A percentile compares a stretch with the other conserved stretches of the same genome.
These are phyloP conservation scores for Colistium nudipinnis DNA, from an alignment of 2,113 vertebrate genomes.

Conservation along the genomic window DNA sequence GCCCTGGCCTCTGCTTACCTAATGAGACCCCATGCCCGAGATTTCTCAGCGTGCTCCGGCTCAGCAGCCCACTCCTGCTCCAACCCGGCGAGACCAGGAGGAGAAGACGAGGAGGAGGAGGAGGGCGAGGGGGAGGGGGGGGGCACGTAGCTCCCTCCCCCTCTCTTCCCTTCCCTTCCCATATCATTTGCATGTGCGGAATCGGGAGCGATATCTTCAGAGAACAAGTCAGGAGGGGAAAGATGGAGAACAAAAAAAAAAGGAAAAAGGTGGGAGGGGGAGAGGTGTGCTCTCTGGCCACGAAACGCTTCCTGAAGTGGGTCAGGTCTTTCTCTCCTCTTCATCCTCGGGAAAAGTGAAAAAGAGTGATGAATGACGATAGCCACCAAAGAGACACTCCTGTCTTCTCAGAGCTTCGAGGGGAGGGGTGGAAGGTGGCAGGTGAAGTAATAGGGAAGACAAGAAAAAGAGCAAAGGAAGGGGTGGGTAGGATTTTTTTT, in stretches of 20 bases:
- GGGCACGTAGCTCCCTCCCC: conserved; percentile 41
- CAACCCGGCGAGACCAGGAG: conserved; percentile 63
- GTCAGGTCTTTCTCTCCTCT: conserved; percentile 42
- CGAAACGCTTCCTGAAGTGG: conserved; percentile 42
- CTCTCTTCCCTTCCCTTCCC: conserved; percentile 20
- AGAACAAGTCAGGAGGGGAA: conserved; percentile 65
- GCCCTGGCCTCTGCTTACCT: conserved; percentile 80
- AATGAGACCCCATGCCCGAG: conserved; percentile 80
- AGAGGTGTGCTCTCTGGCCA: conserved; percentile 51
- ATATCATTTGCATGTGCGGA: conserved; percentile 77
- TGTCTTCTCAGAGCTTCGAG: conserved; percentile 31
- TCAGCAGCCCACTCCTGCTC: conserved; percentile 63
- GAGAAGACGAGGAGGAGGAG: conserved; percentile 28
- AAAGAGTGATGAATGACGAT: conserved; percentile 65
- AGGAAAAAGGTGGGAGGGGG: conserved; percentile 4
- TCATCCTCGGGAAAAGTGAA: conserved; percentile 53
- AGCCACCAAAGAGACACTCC: conserved; percentile 75
- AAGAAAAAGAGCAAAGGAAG: conserved; percentile 17
- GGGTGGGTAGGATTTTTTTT: conserved; percentile 32
- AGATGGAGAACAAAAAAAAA: conserved; percentile 50
- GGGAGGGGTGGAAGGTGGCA: conserved; percentile 45
- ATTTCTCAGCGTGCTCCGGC: conserved; percentile 67
- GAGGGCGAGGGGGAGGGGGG: conserved; percentile 30
- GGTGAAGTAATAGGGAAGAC: conserved; percentile 51
- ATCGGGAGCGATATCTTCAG: conserved; percentile 67